These are phyloP conservation scores for Plemyria rubiginata DNA, from an alignment of 2,888 invertebrate genomes.

Conservation along the genomic window DNA sequence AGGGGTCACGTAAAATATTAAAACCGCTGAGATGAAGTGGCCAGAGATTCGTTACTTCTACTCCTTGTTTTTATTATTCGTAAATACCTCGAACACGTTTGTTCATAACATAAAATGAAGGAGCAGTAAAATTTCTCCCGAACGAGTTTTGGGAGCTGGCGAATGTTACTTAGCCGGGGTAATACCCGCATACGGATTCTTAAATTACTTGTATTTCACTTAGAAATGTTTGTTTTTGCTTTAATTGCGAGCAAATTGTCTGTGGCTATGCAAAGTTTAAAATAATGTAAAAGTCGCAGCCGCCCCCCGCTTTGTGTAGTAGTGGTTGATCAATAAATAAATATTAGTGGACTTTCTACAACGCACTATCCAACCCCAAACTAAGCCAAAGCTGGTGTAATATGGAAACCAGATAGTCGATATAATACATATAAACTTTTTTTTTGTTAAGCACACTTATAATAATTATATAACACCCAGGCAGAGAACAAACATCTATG, in stretches of 20 bases:
- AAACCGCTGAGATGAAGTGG: conserved; percentile 82
- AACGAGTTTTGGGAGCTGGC: conserved; percentile 60
- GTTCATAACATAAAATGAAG: conserved; percentile 80
- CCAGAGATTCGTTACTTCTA: conserved; percentile 82
- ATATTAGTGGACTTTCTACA: too few relatives aligned
- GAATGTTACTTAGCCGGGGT: conserved; percentile 67
- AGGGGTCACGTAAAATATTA: conserved; percentile 85
- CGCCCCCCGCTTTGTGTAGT: too few relatives aligned
- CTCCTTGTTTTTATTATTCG: conserved; percentile 84
- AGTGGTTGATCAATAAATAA: too few relatives aligned
- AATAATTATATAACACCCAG: too few relatives aligned
- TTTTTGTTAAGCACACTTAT: too few relatives aligned
- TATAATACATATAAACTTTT: too few relatives aligned
- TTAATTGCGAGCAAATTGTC: not conserved
- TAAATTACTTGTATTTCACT: conserved; percentile 46
- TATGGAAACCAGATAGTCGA: too few relatives aligned
- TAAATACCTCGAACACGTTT: conserved; percentile 63
- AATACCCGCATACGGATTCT: conserved; percentile 53
- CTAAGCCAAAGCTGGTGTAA: too few relatives aligned
- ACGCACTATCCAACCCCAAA: too few relatives aligned
- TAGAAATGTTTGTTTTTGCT: conserved; percentile 21
- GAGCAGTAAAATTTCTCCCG: conserved; percentile 71
- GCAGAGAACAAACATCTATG: too few relatives aligned
- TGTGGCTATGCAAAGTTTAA: not conserved
- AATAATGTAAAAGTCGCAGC: too few relatives aligned